Conservation (phyloP, 2,113 vertebrate genomes). For the Saimiri boliviensis region DNA sequence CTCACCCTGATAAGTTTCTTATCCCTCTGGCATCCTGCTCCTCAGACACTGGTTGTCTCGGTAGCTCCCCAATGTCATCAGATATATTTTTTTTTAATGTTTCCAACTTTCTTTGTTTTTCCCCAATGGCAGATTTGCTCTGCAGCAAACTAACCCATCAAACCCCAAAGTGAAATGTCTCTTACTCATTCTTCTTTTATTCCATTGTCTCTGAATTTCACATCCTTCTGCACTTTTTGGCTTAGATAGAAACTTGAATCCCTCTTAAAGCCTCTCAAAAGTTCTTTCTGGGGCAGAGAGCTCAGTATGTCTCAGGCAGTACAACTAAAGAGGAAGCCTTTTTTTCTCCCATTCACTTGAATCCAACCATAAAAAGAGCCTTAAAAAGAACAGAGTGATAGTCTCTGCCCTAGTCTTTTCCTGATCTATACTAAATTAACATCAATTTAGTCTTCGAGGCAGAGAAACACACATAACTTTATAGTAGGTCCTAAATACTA, state of each 20-base stretch:
- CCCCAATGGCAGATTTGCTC: neutral
- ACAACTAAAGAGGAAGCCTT: neutral
- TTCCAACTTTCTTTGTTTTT: neutral
- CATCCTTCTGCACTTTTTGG: accelerated
- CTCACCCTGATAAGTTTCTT: neutral
- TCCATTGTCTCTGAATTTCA: neutral
- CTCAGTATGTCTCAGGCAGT: neutral
- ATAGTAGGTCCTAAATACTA: neutral
- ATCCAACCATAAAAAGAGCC: too few relatives aligned
- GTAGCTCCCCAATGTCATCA: neutral
- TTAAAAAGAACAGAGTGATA: accelerated
- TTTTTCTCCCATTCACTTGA: accelerated
- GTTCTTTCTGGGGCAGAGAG: neutral
- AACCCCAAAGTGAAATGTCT: neutral
- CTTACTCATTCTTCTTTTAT: neutral
- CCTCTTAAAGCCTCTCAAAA: neutral
- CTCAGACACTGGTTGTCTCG: neutral
- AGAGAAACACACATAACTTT: neutral
- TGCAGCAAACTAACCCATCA: neutral
- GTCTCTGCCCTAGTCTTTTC: neutral
- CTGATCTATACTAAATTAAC: neutral
- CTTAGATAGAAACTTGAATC: neutral
- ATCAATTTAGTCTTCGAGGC: neutral
- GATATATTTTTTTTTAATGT: neutral
- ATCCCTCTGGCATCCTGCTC: neutral